Evolutionary conservation across 2,888 invertebrate species (phyloP).

Genomic region (Agelastica alni): DNA sequence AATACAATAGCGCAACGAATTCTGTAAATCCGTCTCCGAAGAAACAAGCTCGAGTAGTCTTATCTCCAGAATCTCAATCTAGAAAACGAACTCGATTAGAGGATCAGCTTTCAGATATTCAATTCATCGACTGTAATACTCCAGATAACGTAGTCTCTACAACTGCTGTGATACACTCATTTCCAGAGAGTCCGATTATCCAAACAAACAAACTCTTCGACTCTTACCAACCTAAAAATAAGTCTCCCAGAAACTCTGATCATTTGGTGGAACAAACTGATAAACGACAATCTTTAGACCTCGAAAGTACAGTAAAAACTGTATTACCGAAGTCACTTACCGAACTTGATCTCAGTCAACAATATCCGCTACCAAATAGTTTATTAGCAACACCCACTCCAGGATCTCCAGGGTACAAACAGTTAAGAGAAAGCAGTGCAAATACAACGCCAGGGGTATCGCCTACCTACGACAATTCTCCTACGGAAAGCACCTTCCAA

Average conservation of each 20-base stretch:
- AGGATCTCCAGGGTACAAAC: constrained; percentile 52
- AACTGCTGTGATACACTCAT: constrained; percentile 51
- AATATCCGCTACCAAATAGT: constrained; percentile 42
- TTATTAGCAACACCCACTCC: constrained; percentile 49
- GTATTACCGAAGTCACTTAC: constrained; percentile 51
- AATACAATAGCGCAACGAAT: constrained; percentile 60
- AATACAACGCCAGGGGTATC: constrained; percentile 49
- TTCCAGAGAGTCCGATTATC: constrained; percentile 35
- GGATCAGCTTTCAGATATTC: constrained; percentile 76
- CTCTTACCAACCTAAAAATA: constrained; percentile 53
- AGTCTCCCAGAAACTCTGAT: constrained; percentile 53
- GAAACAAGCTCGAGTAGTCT: constrained; percentile 62
- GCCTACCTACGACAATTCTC: constrained; percentile 43
- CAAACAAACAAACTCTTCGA: constrained; percentile 35
- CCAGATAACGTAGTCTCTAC: constrained; percentile 63
- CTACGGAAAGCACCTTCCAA: constrained; percentile 40
- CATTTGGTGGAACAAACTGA: constrained; percentile 35
- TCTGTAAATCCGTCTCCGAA: constrained; percentile 65
- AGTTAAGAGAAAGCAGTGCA: constrained; percentile 50
- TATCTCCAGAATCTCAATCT: constrained; percentile 59
- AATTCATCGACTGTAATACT: constrained; percentile 80
- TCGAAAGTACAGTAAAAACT: constrained; percentile 40
- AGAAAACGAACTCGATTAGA: constrained; percentile 74
- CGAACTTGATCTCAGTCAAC: constrained; percentile 47
- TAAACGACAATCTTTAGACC: constrained; percentile 52